These are phyloP conservation scores for Yasuhikotakia modesta DNA, from an alignment of 2,797 vertebrate genomes.

Conservation along the genomic window DNA sequence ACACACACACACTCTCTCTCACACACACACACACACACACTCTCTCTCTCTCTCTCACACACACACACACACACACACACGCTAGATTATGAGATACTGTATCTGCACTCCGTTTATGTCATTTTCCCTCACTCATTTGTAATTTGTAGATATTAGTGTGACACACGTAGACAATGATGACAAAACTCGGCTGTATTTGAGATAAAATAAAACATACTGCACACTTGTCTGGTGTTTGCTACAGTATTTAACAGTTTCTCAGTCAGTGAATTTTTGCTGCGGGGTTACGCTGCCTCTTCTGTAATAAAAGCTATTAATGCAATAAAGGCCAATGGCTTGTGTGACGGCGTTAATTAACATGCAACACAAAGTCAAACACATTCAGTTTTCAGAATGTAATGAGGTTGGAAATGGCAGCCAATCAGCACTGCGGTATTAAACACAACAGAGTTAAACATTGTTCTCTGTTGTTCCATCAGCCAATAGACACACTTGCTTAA, in stretches of 20 bases:
- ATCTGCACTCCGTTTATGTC: slow-evolving; percentile 15
- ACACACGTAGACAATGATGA: background rate
- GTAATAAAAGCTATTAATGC: background rate
- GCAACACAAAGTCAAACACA: slow-evolving; percentile 6
- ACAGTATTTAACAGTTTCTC: background rate
- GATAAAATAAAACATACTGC: slow-evolving; percentile 10
- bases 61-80: slow-evolving; percentile 11
- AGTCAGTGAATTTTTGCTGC: background rate
- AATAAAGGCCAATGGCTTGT: slow-evolving; percentile 14
- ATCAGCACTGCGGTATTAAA: background rate
- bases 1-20: no score
- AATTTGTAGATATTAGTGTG: slow-evolving; percentile 3
- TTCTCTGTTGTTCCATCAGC: background rate
- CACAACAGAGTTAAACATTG: background rate
- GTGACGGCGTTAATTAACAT: background rate
- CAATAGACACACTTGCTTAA: no score
- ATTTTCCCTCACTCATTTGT: slow-evolving; percentile 18
- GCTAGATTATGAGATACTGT: slow-evolving; percentile 27
- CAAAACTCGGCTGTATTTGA: background rate
- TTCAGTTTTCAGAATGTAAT: background rate
- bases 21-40: no score
- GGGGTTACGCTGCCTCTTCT: background rate
- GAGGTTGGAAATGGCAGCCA: background rate
- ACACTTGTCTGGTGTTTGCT: background rate
- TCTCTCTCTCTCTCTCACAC: no score